Evolutionary conservation across 2,888 invertebrate species (phyloP), one percentile per base, ranked within the genome.

Genomic region (Pardosa pseudoannulata): DNA sequence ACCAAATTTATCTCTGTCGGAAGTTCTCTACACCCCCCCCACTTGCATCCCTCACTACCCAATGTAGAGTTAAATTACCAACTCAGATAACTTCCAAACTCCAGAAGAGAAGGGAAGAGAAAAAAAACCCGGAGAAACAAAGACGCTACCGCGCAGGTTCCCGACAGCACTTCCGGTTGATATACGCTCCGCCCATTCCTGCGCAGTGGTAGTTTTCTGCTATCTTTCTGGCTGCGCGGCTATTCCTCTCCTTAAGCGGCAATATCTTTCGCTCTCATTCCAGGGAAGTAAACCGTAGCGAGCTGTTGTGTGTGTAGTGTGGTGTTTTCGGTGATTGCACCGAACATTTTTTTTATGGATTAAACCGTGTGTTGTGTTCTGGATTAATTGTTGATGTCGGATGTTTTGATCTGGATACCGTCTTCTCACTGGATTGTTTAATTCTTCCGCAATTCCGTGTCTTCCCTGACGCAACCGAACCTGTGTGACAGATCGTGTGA

Each of bases 131-230:
- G n/a, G n/a, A 56, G 23, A 56, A 23, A 56, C 13, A 56, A 56
- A 56, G 56, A 56, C 56, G 56, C 56, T 56, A 56, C 56, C 56
- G 56, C 56, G 56, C 56, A 56, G 23, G 56, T 56, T 56, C 23
- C 56, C 56, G n/a, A 71, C 41, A 19, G 29, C 74, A 82, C 82
- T 82, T 82, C 82, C 82, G 82, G 74, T 82, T 75, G 32, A 7
- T 19, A 27, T 19, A n/a, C n/a, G 27, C 68, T 46, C 75, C 82
- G 64, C 75, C 82, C 50, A 41, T 19, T 1, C 9, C 62, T 82
- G 82, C 82, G 82, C 82, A 82, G 71, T 62, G n/a, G 31, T 5
- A 62, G 16, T 16, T 32, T 82, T 27, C 46, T 50, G n/a, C 0
- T 71, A n/a, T 19, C 46, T 3, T 9, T 7, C 46, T 1, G 9